phyloP scores from a whole-genome alignment of 1,140 invertebrate genomes.

The Saccostrea echinata region DNA sequence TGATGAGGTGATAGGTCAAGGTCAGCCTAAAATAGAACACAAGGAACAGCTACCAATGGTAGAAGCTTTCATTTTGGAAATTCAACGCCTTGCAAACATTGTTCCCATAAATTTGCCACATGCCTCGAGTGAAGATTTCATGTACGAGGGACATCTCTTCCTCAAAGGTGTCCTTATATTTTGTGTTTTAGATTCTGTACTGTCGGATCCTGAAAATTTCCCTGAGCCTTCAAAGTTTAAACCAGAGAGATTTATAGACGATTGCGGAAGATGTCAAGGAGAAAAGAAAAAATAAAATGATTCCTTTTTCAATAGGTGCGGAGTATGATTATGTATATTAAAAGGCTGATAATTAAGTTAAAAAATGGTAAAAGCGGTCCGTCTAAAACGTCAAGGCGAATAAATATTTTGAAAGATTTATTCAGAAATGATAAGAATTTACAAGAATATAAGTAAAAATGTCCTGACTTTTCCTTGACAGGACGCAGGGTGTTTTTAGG shows the following conservation, averaged over 20 bases:
- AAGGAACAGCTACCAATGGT: conserved; percentile 47
- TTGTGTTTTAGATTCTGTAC: conserved; percentile 68
- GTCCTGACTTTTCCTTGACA: neutral
- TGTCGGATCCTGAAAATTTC: too few relatives aligned
- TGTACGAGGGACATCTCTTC: conserved; percentile 70
- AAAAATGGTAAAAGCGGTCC: too few relatives aligned
- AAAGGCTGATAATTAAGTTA: too few relatives aligned
- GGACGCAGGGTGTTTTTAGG: neutral
- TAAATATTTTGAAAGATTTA: too few relatives aligned
- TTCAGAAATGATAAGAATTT: too few relatives aligned
- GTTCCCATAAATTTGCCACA: conserved; percentile 75
- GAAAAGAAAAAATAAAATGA: conserved; percentile 57
- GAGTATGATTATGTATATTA: too few relatives aligned
- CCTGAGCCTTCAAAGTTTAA: conserved; percentile 86
- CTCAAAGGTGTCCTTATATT: conserved; percentile 73
- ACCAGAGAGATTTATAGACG: conserved; percentile 83
- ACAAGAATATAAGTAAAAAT: too few relatives aligned
- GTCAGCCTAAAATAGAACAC: too few relatives aligned
- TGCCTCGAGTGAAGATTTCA: conserved; percentile 62
- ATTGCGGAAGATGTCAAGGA: conserved; percentile 51
- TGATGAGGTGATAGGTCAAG: conserved; percentile 56
- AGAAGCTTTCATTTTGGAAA: conserved; percentile 61
- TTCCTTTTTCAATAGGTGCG: conserved; percentile 62
- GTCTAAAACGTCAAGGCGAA: too few relatives aligned
- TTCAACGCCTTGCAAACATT: conserved; percentile 54